Conservation (phyloP, 23 tunicate species). For the Clavelina lepadiformis region DNA sequence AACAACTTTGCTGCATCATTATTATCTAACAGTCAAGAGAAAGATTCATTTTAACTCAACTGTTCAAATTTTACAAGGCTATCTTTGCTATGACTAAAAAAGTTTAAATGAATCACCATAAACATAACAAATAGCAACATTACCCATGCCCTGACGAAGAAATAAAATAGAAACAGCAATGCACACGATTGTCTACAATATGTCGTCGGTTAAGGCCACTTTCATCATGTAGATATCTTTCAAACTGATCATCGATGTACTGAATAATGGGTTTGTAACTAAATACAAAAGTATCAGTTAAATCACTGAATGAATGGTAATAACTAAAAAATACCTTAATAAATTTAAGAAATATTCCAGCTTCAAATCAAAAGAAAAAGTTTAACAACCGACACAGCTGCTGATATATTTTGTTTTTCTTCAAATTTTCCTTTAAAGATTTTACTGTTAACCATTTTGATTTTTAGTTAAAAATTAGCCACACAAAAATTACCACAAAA, state of each 20-base stretch:
- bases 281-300: neutral
- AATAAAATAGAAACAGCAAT: constrained; percentile 97
- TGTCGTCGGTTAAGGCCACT: constrained; percentile 97
- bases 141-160: constrained; percentile 98
- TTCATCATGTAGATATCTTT: constrained; percentile 95
- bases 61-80: neutral
- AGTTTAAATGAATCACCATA: neutral
- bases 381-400: too few relatives aligned
- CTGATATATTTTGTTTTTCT: too few relatives aligned
- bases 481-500: neutral
- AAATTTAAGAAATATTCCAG: too few relatives aligned
- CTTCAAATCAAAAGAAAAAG: too few relatives aligned
- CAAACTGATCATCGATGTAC: constrained; percentile 98
- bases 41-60: constrained; percentile 5
- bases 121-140: too few relatives aligned
- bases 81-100: too few relatives aligned
- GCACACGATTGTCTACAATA: constrained; percentile 93
- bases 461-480: neutral
- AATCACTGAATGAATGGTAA: too few relatives aligned
- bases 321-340: too few relatives aligned
- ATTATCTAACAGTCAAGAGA: too few relatives aligned
- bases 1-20: too few relatives aligned
- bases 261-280: constrained; percentile 97
- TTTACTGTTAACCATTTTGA: neutral
- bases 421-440: neutral